These are phyloP conservation scores for Linnaemya vulpina DNA, from an alignment of 2,888 invertebrate genomes.

Conservation along the genomic window DNA sequence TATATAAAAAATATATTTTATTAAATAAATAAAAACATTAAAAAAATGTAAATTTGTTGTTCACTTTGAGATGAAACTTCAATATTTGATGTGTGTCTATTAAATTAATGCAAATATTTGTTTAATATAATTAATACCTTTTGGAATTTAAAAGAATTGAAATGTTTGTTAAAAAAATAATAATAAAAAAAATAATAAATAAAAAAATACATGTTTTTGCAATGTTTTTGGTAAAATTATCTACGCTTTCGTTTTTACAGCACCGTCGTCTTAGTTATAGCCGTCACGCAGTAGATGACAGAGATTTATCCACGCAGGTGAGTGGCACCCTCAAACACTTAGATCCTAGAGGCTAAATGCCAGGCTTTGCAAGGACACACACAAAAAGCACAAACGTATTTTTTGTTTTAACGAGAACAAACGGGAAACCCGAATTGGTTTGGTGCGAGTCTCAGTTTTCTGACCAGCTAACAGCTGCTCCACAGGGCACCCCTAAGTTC, in stretches of 20 bases:
- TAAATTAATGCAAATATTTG: conserved; percentile 21
- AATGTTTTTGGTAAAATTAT: conserved; percentile 59
- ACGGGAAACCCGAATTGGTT: neutral
- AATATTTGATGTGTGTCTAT: conserved; percentile 45
- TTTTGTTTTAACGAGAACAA: neutral
- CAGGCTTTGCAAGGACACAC: neutral
- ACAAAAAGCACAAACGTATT: neutral
- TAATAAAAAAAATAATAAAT: conserved; percentile 30
- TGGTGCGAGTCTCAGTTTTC: neutral
- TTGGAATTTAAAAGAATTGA: conserved; percentile 32
- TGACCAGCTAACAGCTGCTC: neutral
- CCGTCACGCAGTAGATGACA: conserved; percentile 94
- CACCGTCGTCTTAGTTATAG: conserved; percentile 95
- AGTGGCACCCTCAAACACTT: conserved; percentile 75
- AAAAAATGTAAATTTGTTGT: conserved; percentile 35
- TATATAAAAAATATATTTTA: neutral
- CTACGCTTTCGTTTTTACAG: conserved; percentile 84
- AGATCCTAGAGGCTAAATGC: neutral
- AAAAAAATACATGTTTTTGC: conserved; percentile 38
- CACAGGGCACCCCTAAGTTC: neutral
- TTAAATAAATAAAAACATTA: conserved; percentile 24
- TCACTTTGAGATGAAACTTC: conserved; percentile 6
- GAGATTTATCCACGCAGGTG: conserved; percentile 92
- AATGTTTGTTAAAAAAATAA: conserved; percentile 46
- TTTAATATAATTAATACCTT: conserved; percentile 35